These are phyloP conservation scores for Sorex fumeus DNA, from an alignment of 2,113 vertebrate genomes.

Conservation along the genomic window DNA sequence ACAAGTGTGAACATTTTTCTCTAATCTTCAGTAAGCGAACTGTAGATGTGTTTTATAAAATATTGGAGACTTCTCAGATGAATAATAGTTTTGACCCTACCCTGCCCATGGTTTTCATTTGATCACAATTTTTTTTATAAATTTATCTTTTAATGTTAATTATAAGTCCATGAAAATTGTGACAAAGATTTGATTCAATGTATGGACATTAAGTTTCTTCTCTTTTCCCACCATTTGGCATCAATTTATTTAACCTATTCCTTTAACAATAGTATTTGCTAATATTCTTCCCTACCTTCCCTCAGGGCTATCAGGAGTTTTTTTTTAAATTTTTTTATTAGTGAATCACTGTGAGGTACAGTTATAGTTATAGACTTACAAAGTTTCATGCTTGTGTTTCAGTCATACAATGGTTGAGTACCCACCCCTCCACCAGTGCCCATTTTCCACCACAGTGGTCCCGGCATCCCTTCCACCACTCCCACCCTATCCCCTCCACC, in stretches of 20 bases:
- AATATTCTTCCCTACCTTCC: neutral
- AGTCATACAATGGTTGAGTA: too few relatives aligned
- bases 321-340: too few relatives aligned
- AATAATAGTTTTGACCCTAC: neutral
- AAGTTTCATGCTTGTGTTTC: too few relatives aligned
- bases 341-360: too few relatives aligned
- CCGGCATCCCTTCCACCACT: too few relatives aligned
- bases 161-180: constrained; percentile 21
- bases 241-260: neutral
- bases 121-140: constrained; percentile 25
- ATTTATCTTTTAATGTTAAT: constrained; percentile 8
- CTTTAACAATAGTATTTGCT: neutral
- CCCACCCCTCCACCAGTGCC: too few relatives aligned
- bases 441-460: too few relatives aligned
- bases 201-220: neutral
- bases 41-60: neutral
- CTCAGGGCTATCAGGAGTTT: neutral
- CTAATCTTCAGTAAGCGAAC: neutral
- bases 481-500: too few relatives aligned
- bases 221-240: neutral
- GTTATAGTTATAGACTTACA: too few relatives aligned
- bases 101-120: neutral
- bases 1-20: neutral
- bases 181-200: neutral
- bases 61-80: neutral